A percentile compares a stretch with the other conserved stretches of the same genome.
Evolutionary conservation across 2,113 vertebrate genomes (phyloP).

Genomic region (Ranitomeya imitator): DNA sequence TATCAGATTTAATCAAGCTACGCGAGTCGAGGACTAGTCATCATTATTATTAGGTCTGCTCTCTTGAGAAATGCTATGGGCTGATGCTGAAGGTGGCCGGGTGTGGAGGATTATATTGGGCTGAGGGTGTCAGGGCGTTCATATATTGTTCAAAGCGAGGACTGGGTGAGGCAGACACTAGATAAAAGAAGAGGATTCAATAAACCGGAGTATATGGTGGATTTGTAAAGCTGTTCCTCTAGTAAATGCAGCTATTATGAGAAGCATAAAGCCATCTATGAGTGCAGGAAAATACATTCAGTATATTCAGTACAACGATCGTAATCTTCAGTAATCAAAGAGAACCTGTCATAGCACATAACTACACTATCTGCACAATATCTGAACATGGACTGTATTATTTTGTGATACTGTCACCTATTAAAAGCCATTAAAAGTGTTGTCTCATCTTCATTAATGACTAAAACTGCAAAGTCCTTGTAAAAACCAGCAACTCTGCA

Average conservation of each 20-base stretch:
- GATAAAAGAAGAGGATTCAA: conserved; percentile 24
- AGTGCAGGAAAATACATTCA: neutral
- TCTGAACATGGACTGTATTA: neutral
- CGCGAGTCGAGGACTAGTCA: neutral
- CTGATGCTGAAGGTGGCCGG: neutral
- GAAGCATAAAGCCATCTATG: neutral
- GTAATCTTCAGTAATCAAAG: neutral
- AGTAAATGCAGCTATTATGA: neutral
- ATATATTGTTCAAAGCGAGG: neutral
- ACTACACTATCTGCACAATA: neutral
- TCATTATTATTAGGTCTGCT: neutral
- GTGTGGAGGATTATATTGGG: conserved; percentile 23
- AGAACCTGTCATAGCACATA: neutral
- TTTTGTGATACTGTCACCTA: neutral
- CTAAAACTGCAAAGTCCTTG: too few species aligned
- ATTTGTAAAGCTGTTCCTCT: neutral
- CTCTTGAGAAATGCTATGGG: neutral
- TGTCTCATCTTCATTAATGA: too few species aligned
- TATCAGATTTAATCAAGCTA: too few species aligned
- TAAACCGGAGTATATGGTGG: neutral
- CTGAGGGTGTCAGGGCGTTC: conserved; percentile 16
- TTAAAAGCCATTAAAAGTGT: neutral
- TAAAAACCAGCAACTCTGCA: neutral
- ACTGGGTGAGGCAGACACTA: neutral
- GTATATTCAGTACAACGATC: neutral